Percentiles rank a stretch among this genome's conserved stretches.
Conservation (phyloP, 2,888 invertebrate genomes). For the Heliconius cydno region DNA sequence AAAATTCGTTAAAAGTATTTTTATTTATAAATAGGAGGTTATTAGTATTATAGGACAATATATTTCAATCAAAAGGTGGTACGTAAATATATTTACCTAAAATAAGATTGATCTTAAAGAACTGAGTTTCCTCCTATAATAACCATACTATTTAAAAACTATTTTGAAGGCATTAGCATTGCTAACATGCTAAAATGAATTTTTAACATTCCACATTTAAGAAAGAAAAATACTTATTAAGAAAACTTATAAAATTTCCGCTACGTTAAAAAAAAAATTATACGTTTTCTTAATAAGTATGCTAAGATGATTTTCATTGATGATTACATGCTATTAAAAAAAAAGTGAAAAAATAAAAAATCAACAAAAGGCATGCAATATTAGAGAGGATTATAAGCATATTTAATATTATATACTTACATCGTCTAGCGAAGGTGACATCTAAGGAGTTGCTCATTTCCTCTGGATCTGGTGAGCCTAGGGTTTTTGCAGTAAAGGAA, state of each 20-base stretch:
- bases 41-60: not conserved
- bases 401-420: constrained; percentile 47
- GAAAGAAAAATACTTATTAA: too few relatives aligned
- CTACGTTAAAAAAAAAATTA: too few relatives aligned
- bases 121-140: not conserved
- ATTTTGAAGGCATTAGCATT: not conserved
- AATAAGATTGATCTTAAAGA: too few relatives aligned
- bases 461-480: constrained; percentile 45
- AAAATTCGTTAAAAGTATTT: not conserved
- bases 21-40: not conserved
- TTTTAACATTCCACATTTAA: too few relatives aligned
- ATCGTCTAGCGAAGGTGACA: constrained; percentile 36
- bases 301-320: not conserved
- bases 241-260: too few relatives aligned
- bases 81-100: too few relatives aligned
- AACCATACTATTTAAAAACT: not conserved
- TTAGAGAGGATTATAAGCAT: constrained; percentile 29
- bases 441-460: constrained; percentile 32
- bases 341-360: not conserved
- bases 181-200: not conserved
- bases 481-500: constrained; percentile 13
- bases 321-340: not conserved
- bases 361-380: constrained; percentile 27
- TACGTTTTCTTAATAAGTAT: too few relatives aligned
- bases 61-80: too few relatives aligned